Percentiles rank a stretch among this genome's conserved stretches.
Evolutionary conservation across 2,888 invertebrate genomes (phyloP).

Genomic region (Himalopsyche tibetana): DNA sequence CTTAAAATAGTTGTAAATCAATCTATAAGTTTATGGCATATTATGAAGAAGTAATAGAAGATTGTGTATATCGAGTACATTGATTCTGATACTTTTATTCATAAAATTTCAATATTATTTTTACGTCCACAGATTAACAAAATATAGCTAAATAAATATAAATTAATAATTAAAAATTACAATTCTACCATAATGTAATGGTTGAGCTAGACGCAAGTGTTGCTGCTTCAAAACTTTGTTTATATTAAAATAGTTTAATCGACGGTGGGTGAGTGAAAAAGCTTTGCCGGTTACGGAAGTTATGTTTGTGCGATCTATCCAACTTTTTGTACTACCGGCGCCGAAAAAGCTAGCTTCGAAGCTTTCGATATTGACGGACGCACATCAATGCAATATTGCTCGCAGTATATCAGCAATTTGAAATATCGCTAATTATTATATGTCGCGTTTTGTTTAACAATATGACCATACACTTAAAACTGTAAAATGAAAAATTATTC

Average conservation of each 20-base stretch:
- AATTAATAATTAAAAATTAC: background rate
- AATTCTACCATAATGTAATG: background rate
- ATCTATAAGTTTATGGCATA: too few species aligned
- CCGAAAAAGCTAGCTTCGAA: conserved; percentile 32
- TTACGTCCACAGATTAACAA: too few species aligned
- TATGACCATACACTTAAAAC: too few species aligned
- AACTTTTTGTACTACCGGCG: background rate
- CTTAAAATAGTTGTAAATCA: too few species aligned
- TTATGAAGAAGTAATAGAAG: too few species aligned
- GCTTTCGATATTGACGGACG: background rate
- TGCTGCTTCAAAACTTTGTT: conserved; percentile 20
- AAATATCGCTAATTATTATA: background rate
- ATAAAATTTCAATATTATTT: too few species aligned
- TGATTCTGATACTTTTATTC: too few species aligned
- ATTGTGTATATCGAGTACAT: too few species aligned
- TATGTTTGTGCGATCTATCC: conserved; percentile 13
- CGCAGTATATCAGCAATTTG: background rate
- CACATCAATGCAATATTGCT: background rate
- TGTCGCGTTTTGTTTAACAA: too few species aligned
- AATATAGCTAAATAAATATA: background rate
- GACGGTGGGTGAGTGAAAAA: conserved; percentile 19
- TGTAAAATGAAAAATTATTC: too few species aligned
- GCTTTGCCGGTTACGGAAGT: conserved; percentile 13
- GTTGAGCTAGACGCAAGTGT: background rate
- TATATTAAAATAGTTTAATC: conserved; percentile 26